Conservation (phyloP, 2,888 invertebrate species). For the Erpobdella octoculata region DNA sequence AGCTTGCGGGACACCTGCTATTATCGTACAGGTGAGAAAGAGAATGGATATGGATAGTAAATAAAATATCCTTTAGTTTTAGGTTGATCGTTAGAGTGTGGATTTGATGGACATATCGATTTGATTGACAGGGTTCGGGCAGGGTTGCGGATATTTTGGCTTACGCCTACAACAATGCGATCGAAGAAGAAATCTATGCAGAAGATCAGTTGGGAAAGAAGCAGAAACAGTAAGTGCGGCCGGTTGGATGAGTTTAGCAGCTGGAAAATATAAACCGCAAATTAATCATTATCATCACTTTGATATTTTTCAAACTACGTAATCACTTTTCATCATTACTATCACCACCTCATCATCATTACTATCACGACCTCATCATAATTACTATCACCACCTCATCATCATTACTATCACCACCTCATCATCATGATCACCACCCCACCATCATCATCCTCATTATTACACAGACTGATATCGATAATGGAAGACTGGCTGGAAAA, state of each 20-base stretch:
- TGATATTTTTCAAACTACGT: too few species aligned
- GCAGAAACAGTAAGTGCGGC: constrained; percentile 35
- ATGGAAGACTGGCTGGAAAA: constrained; percentile 14
- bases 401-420: background rate
- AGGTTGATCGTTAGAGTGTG: too few species aligned
- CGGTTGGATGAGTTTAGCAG: too few species aligned
- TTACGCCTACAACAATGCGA: constrained; percentile 41
- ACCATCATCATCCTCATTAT: too few species aligned
- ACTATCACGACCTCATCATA: background rate
- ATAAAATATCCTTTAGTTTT: too few species aligned
- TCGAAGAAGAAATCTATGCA: constrained; percentile 40
- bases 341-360: background rate
- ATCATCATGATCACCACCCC: background rate
- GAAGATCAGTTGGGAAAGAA: constrained; percentile 38
- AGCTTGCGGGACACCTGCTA: constrained; percentile 46
- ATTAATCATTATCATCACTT: too few species aligned
- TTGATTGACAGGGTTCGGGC: constrained; percentile 46
- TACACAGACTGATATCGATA: background rate
- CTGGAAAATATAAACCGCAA: too few species aligned
- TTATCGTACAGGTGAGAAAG: constrained; percentile 45
- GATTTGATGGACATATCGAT: background rate
- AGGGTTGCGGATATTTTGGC: constrained; percentile 51
- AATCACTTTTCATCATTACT: too few species aligned
- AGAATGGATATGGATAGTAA: background rate
- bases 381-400: background rate